A percentile compares a stretch with the other conserved stretches of the same genome.
These are phyloP conservation scores for Agapornis canus DNA, from an alignment of 2,797 vertebrate species.

Conservation along the genomic window DNA sequence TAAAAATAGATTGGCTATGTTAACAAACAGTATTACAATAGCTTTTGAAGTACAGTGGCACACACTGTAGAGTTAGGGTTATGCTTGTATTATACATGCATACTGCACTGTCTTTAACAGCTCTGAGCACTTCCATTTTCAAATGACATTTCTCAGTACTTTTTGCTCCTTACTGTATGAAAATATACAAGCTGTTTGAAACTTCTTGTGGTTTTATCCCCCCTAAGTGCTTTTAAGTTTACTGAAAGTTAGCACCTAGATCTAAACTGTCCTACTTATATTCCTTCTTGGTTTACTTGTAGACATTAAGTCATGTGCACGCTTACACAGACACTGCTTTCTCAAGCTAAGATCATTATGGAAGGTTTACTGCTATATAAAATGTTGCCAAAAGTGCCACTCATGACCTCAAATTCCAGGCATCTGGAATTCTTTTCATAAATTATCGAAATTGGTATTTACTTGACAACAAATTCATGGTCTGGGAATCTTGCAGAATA, in stretches of 20 bases:
- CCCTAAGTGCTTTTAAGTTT: background rate
- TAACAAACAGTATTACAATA: background rate
- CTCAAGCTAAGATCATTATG: background rate
- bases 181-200: background rate
- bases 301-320: background rate
- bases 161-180: background rate
- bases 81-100: background rate
- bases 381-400: background rate
- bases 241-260: background rate
- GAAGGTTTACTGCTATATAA: background rate
- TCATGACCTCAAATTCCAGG: background rate
- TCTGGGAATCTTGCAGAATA: background rate
- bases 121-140: background rate
- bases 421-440: background rate
- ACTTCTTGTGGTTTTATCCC: background rate
- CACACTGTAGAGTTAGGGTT: background rate
- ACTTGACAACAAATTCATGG: background rate
- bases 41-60: background rate
- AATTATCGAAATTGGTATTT: background rate
- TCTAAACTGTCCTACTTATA: background rate
- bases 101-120: background rate
- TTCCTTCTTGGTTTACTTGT: background rate
- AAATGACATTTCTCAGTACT: background rate
- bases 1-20: accelerated
- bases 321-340: background rate